A percentile compares a stretch with the other conserved stretches of the same genome.
Evolutionary conservation across 2,113 vertebrate genomes (phyloP).

Genomic region (Suncus etruscus): DNA sequence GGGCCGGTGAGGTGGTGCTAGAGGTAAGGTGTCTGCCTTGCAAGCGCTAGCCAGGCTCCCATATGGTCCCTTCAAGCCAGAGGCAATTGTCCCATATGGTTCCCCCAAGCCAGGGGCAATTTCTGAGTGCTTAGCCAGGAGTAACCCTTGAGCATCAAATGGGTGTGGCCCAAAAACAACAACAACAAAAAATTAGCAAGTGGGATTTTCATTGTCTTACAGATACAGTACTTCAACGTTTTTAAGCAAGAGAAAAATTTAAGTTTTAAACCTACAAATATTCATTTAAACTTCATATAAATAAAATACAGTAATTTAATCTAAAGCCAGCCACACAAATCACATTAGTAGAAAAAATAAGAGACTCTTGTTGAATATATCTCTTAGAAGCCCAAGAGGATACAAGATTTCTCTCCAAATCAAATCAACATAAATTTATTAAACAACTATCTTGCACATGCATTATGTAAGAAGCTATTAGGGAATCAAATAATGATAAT

Average conservation of each 20-base stretch:
- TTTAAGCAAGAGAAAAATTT: slow-evolving; percentile 54
- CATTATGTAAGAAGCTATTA: slow-evolving; percentile 53
- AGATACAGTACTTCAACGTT: slow-evolving; percentile 68
- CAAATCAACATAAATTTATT: slow-evolving; percentile 71
- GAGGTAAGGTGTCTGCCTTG: too few relatives aligned
- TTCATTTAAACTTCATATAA: slow-evolving; percentile 71
- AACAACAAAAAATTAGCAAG: slow-evolving; percentile 43
- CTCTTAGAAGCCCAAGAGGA: slow-evolving; percentile 67
- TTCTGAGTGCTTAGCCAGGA: too few relatives aligned
- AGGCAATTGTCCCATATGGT: too few relatives aligned
- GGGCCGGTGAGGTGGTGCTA: too few relatives aligned
- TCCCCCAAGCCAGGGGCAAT: too few relatives aligned
- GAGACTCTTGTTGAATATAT: slow-evolving; percentile 52
- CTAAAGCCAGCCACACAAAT: slow-evolving; percentile 70
- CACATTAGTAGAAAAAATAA: slow-evolving; percentile 67
- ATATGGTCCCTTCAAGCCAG: too few relatives aligned
- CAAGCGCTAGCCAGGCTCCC: too few relatives aligned
- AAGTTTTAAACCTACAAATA: slow-evolving; percentile 56
- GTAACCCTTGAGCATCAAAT: too few relatives aligned
- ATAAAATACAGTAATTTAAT: slow-evolving; percentile 72
- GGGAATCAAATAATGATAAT: slow-evolving; percentile 43
- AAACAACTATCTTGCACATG: slow-evolving; percentile 53
- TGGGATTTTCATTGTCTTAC: slow-evolving; percentile 50
- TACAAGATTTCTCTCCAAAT: slow-evolving; percentile 64
- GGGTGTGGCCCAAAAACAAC: too few relatives aligned